These are phyloP conservation scores for Epinotia bilunana DNA, from an alignment of 2,888 invertebrate genomes.

Conservation along the genomic window DNA sequence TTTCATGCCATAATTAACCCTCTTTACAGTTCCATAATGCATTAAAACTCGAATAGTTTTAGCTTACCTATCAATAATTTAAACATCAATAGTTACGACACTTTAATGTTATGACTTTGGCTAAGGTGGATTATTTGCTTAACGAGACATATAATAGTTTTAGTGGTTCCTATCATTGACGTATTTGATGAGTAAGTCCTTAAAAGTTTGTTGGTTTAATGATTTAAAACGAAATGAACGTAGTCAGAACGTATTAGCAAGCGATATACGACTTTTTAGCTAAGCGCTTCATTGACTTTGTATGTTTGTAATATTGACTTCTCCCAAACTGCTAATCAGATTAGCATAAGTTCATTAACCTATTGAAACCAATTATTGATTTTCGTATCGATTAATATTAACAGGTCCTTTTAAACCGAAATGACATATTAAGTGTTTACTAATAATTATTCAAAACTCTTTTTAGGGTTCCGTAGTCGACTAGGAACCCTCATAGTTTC, in stretches of 20 bases:
- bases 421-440: too few relatives aligned
- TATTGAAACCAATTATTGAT: too few relatives aligned
- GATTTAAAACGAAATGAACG: not conserved
- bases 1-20: slow-evolving; percentile 42
- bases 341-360: too few relatives aligned
- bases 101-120: slow-evolving; percentile 9
- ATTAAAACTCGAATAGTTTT: slow-evolving; percentile 26
- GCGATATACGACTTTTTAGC: too few relatives aligned
- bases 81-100: slow-evolving; percentile 19
- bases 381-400: too few relatives aligned
- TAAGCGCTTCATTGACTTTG: too few relatives aligned
- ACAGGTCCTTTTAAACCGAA: too few relatives aligned
- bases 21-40: slow-evolving; percentile 36
- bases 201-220: not conserved
- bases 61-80: slow-evolving; percentile 31
- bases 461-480: too few relatives aligned
- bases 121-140: slow-evolving; percentile 24
- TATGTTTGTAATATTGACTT: too few relatives aligned
- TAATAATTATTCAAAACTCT: too few relatives aligned
- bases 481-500: too few relatives aligned
- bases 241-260: not conserved
- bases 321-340: too few relatives aligned
- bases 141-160: slow-evolving; percentile 4
- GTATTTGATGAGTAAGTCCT: not conserved
- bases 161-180: not conserved